Conservation (phyloP, 2,888 invertebrate genomes). For the Drosophila infuscata region DNA sequence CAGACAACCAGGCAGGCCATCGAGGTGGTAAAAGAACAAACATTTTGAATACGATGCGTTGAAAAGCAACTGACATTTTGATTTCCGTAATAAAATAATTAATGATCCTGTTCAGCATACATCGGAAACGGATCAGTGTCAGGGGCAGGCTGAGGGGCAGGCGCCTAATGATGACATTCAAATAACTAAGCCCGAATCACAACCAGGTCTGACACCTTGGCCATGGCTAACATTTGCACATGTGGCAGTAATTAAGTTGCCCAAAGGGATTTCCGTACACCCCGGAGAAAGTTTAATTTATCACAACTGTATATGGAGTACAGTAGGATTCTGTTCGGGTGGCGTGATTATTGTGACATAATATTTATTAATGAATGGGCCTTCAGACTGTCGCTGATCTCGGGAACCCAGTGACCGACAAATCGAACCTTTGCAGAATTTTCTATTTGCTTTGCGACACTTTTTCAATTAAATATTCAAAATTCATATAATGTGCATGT, state of each 20-base stretch:
- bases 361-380: conserved; percentile 77
- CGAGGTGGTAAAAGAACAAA: conserved; percentile 44
- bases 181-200: conserved; percentile 49
- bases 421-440: conserved; percentile 59
- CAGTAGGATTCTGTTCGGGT: conserved; percentile 27
- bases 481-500: conserved; percentile 69
- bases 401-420: conserved; percentile 75
- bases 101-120: conserved; percentile 59
- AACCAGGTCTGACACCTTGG: conserved; percentile 18
- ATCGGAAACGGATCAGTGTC: conserved; percentile 71
- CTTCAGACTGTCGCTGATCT: background rate
- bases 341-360: conserved; percentile 81
- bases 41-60: conserved; percentile 65
- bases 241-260: conserved; percentile 52
- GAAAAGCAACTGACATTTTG: conserved; percentile 80
- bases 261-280: conserved; percentile 55
- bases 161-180: conserved; percentile 78
- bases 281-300: conserved; percentile 62
- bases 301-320: conserved; percentile 36
- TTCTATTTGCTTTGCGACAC: conserved; percentile 52
- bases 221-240: conserved; percentile 30
- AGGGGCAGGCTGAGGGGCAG: conserved; percentile 13
- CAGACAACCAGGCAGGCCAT: background rate
- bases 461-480: conserved; percentile 78
- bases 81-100: conserved; percentile 82